Evolutionary conservation across 2,113 vertebrate species (phyloP).

Genomic region (Cavia aperea): DNA sequence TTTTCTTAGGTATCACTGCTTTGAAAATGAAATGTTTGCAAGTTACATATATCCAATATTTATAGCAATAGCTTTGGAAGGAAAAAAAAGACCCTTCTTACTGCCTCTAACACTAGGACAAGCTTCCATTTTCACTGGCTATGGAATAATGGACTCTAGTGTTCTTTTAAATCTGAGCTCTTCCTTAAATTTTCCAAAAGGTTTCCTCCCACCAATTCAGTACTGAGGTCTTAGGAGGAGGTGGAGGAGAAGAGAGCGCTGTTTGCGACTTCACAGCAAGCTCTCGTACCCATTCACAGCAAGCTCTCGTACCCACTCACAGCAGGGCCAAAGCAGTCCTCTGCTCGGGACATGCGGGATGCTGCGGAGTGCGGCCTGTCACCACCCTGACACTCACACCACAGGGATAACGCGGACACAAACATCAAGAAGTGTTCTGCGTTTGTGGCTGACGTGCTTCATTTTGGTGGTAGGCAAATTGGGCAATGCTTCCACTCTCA

Average conservation of each 20-base stretch:
- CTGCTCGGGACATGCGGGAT: neutral
- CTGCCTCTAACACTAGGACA: neutral
- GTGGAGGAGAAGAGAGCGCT: neutral
- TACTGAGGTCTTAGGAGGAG: neutral
- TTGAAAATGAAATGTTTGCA: constrained; percentile 20
- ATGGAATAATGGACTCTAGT: neutral
- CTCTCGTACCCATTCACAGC: neutral
- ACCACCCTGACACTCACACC: neutral
- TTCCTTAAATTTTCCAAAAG: neutral
- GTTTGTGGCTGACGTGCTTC: neutral
- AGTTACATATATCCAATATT: neutral
- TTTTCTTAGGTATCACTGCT: constrained; percentile 15
- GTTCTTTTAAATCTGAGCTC: neutral
- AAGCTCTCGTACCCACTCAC: neutral
- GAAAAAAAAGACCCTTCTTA: neutral
- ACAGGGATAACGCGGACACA: neutral
- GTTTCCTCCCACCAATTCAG: neutral
- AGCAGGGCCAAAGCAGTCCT: neutral
- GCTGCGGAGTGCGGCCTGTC: neutral
- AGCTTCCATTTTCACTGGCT: neutral
- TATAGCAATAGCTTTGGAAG: neutral
- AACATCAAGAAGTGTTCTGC: neutral
- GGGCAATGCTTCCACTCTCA: neutral
- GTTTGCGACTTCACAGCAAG: neutral
- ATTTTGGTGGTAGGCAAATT: neutral